phyloP scores from a whole-genome alignment of 2,888 invertebrate species.

The Phortica magna region DNA sequence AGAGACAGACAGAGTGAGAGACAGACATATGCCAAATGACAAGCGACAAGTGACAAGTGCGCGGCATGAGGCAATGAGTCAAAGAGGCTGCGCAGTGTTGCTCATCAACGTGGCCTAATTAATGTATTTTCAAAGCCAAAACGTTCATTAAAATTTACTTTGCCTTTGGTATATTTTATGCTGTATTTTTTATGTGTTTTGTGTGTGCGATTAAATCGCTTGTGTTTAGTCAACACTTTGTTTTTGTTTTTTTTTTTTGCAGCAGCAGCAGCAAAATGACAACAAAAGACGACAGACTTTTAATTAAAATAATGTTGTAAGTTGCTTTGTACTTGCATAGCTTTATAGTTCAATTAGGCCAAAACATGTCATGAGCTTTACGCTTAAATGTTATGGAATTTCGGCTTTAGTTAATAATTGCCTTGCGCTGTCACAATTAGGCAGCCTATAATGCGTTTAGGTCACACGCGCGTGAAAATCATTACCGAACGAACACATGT shows the following conservation, averaged over 20 bases:
- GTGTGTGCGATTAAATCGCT: background rate
- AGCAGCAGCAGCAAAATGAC: no score
- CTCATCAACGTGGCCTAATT: background rate
- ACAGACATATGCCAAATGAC: slow-evolving; percentile 1
- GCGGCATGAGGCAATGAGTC: background rate
- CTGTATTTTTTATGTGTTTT: background rate
- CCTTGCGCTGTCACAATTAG: slow-evolving; percentile 1
- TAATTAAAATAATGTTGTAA: background rate
- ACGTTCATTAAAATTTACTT: slow-evolving; percentile 8
- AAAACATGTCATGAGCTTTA: no score
- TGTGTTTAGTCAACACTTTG: background rate
- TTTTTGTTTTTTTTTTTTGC: background rate
- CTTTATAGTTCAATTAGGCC: background rate
- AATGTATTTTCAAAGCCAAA: slow-evolving; percentile 9
- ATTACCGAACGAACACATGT: background rate
- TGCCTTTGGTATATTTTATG: background rate
- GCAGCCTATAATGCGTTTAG: background rate
- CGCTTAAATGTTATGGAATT: no score
- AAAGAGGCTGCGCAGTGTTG: no score
- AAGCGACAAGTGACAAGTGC: background rate
- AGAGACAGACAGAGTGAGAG: background rate
- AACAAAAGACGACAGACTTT: background rate
- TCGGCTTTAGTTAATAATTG: no score
- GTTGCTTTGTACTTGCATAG: background rate
- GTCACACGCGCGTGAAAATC: slow-evolving; percentile 20